Conservation (phyloP, 2,113 vertebrate genomes). For the Tetraodon nigroviridis region DNA sequence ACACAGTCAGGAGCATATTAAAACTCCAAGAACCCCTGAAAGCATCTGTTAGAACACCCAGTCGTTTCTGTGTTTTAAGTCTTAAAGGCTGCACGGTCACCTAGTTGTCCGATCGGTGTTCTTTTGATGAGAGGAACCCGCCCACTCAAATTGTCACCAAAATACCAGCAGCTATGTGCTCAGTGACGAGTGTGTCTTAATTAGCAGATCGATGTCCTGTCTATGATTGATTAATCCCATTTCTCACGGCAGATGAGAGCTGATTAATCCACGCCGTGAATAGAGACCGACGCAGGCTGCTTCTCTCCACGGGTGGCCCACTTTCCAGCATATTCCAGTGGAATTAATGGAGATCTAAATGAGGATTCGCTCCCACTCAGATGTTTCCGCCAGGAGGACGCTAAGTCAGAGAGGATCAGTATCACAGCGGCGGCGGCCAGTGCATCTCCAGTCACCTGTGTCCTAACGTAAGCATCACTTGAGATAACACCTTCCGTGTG, state of each 20-base stretch:
- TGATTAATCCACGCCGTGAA: slow-evolving; percentile 57
- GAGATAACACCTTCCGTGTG: slow-evolving; percentile 5
- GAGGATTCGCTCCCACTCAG: slow-evolving; percentile 50
- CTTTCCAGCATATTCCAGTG: slow-evolving; percentile 31
- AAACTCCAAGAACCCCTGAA: not conserved
- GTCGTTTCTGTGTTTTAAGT: not conserved
- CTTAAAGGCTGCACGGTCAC: not conserved
- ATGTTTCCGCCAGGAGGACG: slow-evolving; percentile 30
- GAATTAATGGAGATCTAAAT: slow-evolving; percentile 40
- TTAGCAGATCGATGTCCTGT: slow-evolving; percentile 51
- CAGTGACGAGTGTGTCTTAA: slow-evolving; percentile 40
- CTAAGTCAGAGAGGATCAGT: slow-evolving; percentile 46
- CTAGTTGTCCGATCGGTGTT: slow-evolving; percentile 14
- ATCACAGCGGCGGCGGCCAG: slow-evolving; percentile 15
- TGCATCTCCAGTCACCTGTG: slow-evolving; percentile 37
- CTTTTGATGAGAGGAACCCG: slow-evolving; percentile 9
- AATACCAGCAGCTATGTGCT: slow-evolving; percentile 47
- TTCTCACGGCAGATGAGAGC: slow-evolving; percentile 63
- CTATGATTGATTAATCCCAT: slow-evolving; percentile 70
- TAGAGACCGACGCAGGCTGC: slow-evolving; percentile 36
- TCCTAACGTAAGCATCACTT: slow-evolving; percentile 26
- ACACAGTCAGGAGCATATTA: not conserved
- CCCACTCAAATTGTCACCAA: slow-evolving; percentile 48
- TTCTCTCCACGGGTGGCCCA: slow-evolving; percentile 36
- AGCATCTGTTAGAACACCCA: not conserved